phyloP scores from a whole-genome alignment of 1,140 invertebrate species.

The Leptinotarsa texana region DNA sequence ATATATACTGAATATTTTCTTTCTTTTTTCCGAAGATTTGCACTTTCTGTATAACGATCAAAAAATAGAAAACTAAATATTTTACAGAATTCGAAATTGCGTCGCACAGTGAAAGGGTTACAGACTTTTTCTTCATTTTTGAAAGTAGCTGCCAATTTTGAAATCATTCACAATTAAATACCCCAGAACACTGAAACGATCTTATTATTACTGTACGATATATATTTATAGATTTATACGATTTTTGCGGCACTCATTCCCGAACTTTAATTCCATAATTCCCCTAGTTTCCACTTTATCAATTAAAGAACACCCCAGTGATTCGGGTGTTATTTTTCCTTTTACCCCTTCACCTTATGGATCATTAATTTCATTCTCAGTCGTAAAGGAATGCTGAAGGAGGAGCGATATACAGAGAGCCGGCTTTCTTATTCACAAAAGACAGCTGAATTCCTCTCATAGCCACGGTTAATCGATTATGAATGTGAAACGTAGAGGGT shows the following conservation, averaged over 20 bases:
- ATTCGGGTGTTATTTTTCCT: constrained; percentile 8
- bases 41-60: too few species aligned
- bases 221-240: too few species aligned
- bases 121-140: too few species aligned
- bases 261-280: constrained; percentile 1
- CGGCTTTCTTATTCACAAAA: constrained; percentile 2
- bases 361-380: constrained; percentile 1
- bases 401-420: not conserved
- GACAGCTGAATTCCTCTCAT: constrained; percentile 3
- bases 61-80: too few species aligned
- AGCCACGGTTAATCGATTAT: not conserved
- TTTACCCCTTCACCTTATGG: not conserved
- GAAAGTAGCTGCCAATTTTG: too few species aligned
- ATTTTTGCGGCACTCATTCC: not conserved
- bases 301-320: constrained; percentile 3
- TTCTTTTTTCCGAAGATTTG: too few species aligned
- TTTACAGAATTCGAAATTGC: too few species aligned
- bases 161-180: too few species aligned
- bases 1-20: too few species aligned
- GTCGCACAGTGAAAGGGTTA: too few species aligned
- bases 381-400: not conserved
- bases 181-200: too few species aligned
- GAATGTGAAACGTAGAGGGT: not conserved
- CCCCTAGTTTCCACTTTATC: constrained; percentile 1
- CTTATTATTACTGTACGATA: too few species aligned